phyloP scores from a whole-genome alignment of 2,797 vertebrate species.

The Brotula barbata region DNA sequence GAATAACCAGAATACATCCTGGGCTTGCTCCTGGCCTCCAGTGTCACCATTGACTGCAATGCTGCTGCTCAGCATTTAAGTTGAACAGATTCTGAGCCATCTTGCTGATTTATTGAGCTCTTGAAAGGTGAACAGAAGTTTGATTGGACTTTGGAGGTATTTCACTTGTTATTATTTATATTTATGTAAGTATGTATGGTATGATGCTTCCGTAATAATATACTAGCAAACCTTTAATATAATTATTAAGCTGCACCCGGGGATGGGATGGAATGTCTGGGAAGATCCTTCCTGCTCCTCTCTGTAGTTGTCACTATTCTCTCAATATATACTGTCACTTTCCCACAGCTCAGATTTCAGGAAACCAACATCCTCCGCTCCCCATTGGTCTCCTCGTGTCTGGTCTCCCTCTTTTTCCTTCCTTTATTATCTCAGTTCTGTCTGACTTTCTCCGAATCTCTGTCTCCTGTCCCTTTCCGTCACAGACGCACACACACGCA shows the following conservation, averaged over 20 bases:
- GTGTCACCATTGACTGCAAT: no score
- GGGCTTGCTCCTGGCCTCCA: no score
- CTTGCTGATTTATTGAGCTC: no score
- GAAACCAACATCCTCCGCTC: slow-evolving; percentile 41
- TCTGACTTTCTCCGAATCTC: slow-evolving; percentile 21
- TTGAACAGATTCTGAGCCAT: no score
- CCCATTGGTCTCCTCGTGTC: background rate
- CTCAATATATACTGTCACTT: slow-evolving; percentile 17
- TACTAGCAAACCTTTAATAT: background rate
- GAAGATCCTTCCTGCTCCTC: slow-evolving; percentile 29
- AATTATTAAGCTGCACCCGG: background rate
- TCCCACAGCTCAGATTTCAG: slow-evolving; percentile 59
- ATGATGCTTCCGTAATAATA: no score
- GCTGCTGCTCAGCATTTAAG: no score
- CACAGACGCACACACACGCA: background rate
- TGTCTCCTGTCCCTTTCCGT: slow-evolving; percentile 13
- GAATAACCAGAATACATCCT: no score
- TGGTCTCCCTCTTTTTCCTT: background rate
- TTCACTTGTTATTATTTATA: no score
- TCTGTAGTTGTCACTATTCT: slow-evolving; percentile 18
- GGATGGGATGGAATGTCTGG: slow-evolving; percentile 10
- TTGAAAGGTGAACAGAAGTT: no score
- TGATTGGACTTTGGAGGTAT: no score
- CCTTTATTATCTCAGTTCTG: background rate
- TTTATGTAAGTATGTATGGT: no score